phyloP scores from a whole-genome alignment of 1,140 invertebrate genomes.

The Alviniconcha marisindica region DNA sequence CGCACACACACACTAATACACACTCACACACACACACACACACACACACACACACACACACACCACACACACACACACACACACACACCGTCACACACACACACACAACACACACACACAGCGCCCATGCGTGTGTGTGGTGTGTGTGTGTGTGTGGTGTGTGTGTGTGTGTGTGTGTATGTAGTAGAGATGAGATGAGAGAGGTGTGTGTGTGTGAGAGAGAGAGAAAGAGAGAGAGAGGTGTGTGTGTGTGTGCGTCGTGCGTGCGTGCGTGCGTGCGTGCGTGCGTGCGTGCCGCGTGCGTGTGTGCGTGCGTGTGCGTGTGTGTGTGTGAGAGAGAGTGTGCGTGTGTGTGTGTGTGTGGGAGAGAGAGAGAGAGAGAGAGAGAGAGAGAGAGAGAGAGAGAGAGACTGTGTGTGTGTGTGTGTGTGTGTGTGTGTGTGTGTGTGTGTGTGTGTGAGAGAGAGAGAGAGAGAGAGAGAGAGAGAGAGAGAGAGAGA shows the following conservation, averaged over 20 bases:
- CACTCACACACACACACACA: not conserved
- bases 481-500: slow-evolving; percentile 12
- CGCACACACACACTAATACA: not conserved
- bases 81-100: not conserved
- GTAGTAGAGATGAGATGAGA: no score
- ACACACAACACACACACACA: not conserved
- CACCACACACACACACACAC: not conserved
- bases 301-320: not conserved
- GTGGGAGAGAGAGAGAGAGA: not conserved
- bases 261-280: not conserved
- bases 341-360: not conserved
- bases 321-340: not conserved
- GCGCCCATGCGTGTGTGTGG: not conserved
- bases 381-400: slow-evolving; percentile 13
- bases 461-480: slow-evolving; percentile 16
- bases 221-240: no score
- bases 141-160: not conserved
- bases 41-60: not conserved
- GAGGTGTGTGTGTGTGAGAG: slow-evolving; percentile 4
- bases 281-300: not conserved
- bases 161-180: not conserved
- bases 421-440: no score
- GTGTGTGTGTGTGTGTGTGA: not conserved
- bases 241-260: slow-evolving; percentile 9
- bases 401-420: not conserved